These are phyloP conservation scores for Scalopus aquaticus DNA, from an alignment of 2,113 vertebrate species.

Conservation along the genomic window DNA sequence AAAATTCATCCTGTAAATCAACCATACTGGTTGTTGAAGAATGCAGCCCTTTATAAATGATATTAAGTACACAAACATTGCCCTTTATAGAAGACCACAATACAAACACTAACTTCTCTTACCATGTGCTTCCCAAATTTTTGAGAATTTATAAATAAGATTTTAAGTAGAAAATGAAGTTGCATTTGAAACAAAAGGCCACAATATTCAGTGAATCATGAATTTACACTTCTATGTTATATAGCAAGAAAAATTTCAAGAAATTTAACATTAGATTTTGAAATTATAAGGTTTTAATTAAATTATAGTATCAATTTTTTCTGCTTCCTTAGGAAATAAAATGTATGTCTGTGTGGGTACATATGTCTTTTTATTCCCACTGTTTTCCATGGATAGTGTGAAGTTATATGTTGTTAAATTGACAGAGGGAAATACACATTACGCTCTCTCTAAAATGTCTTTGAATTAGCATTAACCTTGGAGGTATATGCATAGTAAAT, in stretches of 20 bases:
- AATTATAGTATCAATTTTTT: neutral
- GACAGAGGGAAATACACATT: neutral
- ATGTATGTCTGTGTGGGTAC: neutral
- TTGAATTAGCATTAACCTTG: slow-evolving; percentile 6
- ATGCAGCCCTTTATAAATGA: neutral
- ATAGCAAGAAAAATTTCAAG: neutral
- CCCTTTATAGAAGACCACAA: neutral
- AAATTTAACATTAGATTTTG: neutral
- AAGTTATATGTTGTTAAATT: neutral
- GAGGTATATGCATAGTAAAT: neutral
- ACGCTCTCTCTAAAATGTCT: neutral
- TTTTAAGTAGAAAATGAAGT: neutral
- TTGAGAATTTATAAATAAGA: neutral
- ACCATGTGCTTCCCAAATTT: neutral
- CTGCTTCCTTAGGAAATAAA: neutral
- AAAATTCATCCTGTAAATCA: neutral
- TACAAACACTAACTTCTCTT: neutral
- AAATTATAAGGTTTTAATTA: neutral
- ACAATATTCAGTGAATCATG: neutral
- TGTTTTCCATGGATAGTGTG: neutral
- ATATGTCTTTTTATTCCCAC: neutral
- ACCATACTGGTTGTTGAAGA: neutral
- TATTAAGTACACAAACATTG: neutral
- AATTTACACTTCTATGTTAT: neutral
- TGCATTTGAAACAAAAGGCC: neutral